Evolutionary conservation across 1,140 invertebrate species (phyloP), one percentile per base, ranked within the genome.

Genomic region (Ectropis grisescens): DNA sequence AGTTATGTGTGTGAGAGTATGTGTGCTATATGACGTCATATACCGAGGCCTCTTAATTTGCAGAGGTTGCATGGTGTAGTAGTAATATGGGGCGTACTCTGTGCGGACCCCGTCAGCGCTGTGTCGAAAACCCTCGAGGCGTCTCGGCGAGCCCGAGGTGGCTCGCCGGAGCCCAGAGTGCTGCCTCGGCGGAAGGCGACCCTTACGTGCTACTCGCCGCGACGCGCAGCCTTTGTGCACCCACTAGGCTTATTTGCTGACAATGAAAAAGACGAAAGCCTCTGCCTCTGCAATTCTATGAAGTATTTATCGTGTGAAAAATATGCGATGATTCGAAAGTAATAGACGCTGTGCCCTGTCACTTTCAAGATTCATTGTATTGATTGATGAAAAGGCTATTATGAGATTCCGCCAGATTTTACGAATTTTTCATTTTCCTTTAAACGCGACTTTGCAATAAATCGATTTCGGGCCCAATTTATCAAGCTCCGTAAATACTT

Each of bases 241-340:
- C 60, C 67, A 72, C 71, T 74, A 74, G 67, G 59, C 69, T 79
- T 75, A 79, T 79, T 79, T 79, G 68, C 69, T 79, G 74, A 74
- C 74, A 79, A 74, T 70, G 62, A 65, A 71, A 74, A 79, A 68
- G 58, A 66, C 58, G 60, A 66, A 74, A 70, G 58, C 65, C 49
- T 53, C 49, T 51, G 40, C 61, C 58, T 65, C 52, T 57, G 50
- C 55, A 61, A 60, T 29, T 33, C 37, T 37, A 16, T 24, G 37
- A 49, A 46, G 39, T 62, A 56, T 58, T 60, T 59, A 50, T 58
- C 48, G 41, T 41, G 33, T 36, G 31, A 47, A 54, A 48, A 57
- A 59, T 51, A 59, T 51, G 53, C 50, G 41, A 42, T 53, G 47
- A 62, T 53, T 42, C 23, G 41, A 50, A 53, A 57, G 58, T 59